These are phyloP conservation scores for Furnarius figulus DNA, from an alignment of 2,113 vertebrate genomes.

Conservation along the genomic window DNA sequence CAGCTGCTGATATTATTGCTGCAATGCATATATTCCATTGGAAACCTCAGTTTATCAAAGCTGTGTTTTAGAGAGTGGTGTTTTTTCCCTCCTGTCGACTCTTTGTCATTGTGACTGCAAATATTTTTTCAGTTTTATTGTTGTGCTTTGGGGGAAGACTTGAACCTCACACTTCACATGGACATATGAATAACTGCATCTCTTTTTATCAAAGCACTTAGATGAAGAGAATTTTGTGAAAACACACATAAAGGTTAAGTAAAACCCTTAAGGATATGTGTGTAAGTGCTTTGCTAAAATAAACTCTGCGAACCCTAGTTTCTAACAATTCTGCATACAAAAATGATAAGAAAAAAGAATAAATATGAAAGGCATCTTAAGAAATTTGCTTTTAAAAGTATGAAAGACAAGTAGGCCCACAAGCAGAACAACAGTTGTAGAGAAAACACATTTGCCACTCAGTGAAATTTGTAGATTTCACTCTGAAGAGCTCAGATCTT, in stretches of 20 bases:
- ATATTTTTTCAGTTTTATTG: neutral
- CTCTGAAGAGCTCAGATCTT: constrained; percentile 11
- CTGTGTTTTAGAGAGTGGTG: neutral
- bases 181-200: neutral
- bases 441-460: neutral
- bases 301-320: neutral
- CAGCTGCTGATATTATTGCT: neutral
- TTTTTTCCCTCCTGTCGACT: neutral
- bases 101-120: neutral
- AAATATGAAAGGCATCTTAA: neutral
- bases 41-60: constrained; percentile 4
- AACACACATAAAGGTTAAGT: neutral
- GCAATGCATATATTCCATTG: neutral
- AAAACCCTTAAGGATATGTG: neutral
- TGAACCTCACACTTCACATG: neutral
- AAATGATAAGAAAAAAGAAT: neutral
- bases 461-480: neutral
- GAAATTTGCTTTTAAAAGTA: constrained; percentile 1
- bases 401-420: neutral
- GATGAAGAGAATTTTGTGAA: neutral
- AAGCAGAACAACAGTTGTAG: neutral
- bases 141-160: neutral
- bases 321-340: neutral
- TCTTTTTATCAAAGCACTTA: neutral
- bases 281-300: neutral